Percentiles rank a stretch among this genome's conserved stretches.
Conservation (phyloP, 1,140 invertebrate genomes). For the Lucilia sericata region DNA sequence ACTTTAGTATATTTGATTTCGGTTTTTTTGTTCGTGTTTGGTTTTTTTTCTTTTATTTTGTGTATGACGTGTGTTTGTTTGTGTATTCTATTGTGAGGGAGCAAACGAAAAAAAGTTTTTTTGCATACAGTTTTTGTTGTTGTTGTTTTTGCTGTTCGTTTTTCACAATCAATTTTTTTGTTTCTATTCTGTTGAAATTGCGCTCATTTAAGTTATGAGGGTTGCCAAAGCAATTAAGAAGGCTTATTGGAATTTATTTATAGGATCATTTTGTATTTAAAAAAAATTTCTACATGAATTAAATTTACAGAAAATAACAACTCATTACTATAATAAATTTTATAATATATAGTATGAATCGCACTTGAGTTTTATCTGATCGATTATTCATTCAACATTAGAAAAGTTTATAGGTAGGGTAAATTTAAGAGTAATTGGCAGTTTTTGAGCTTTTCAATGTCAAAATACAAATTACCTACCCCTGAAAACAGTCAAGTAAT, state of each 20-base stretch:
- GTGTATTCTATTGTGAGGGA: not conserved
- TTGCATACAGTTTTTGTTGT: not conserved
- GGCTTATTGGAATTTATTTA: not conserved
- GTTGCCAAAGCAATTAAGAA: not conserved
- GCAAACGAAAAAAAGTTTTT: not conserved
- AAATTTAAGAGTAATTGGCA: too few relatives aligned
- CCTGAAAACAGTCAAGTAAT: too few relatives aligned
- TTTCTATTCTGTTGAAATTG: conserved; percentile 3
- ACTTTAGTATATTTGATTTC: not conserved
- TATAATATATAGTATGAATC: too few relatives aligned
- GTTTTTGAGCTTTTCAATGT: too few relatives aligned
- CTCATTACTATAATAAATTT: too few relatives aligned
- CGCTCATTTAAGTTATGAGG: not conserved
- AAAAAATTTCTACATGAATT: too few relatives aligned
- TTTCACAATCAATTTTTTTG: conserved; percentile 6
- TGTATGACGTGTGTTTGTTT: not conserved
- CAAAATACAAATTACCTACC: too few relatives aligned
- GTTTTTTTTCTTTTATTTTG: not conserved
- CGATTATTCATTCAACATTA: too few relatives aligned
- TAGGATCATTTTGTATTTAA: too few relatives aligned
- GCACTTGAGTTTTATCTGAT: too few relatives aligned
- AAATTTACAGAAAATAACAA: too few relatives aligned
- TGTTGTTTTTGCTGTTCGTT: not conserved
- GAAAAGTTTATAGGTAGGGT: too few relatives aligned
- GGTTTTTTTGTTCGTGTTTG: not conserved